Base-by-base conservation (phyloP, 2,888 invertebrate genomes). In the Caenorhabditis sp. region DNA sequence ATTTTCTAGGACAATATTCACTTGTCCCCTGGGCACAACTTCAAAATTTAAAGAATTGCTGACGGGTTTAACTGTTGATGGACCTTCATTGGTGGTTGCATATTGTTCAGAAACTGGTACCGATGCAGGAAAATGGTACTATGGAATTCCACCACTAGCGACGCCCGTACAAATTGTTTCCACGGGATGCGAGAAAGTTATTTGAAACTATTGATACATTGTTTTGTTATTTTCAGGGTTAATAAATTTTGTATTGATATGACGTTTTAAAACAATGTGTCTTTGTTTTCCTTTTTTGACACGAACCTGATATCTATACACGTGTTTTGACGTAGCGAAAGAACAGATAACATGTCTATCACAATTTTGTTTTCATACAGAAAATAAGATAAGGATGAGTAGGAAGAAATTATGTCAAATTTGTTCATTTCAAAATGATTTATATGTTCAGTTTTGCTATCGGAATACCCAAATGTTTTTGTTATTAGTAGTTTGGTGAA, bases 91-190 rank as follows among this genome's bases (percentile, higher is more conserved):
- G 0, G 67, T 71, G 0, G 57, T 71, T 24, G 71, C 71, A 24
- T 24, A 23, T 17, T 71, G 71, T 54, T 55, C 66, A 43, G 63
- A 71, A 51, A 67, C 66, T n/a, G 71, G 66, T 3, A 19, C 58
- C 8, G 63, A 71, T 27, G 71, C 67, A 10, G 71, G 71, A n/a
- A 64, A 36, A 3, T 71, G 71, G 71, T 71, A 71, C 31, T 71
- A 67, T 23, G 71, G 71, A 31, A 67, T 71, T 21, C 71, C 71
- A 0, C 71, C 71, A 36, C 23, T 64, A 1, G 24, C 53, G 17
- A 66, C 63, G 0, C 71, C 71, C 0, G 64, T 71, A 0, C 66
- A 71, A 51, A 60, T 71, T 43, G 71, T 66, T 5, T 59, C 55
- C 2, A 67, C 66, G 1, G 51, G 59, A 17, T 71, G 71, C 23